These are phyloP conservation scores for Aegithalos caudatus DNA, from an alignment of 2,113 vertebrate genomes.

Conservation along the genomic window DNA sequence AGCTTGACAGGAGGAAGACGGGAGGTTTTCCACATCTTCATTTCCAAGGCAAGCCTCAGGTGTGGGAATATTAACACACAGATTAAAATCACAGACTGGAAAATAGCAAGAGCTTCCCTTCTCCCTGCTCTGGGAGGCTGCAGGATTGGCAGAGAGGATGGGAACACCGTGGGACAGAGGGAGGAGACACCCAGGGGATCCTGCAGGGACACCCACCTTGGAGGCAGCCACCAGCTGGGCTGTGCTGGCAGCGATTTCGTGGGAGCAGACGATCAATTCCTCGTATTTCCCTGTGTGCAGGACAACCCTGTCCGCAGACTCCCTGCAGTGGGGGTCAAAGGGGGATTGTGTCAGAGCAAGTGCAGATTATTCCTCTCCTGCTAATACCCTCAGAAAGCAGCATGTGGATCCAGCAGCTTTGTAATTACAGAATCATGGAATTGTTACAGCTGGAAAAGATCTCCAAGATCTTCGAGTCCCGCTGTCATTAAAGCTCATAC, in stretches of 20 bases:
- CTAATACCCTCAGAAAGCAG: neutral
- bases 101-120: neutral
- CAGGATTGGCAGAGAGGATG: neutral
- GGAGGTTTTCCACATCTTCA: neutral
- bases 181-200: neutral
- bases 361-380: neutral
- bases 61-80: neutral
- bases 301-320: slow-evolving; percentile 93
- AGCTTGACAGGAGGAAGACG: neutral
- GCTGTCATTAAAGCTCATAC: neutral
- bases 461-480: neutral
- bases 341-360: neutral
- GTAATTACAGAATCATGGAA: neutral
- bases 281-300: slow-evolving; percentile 93
- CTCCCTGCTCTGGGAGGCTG: neutral
- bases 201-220: slow-evolving; percentile 77
- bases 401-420: neutral
- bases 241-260: slow-evolving; percentile 94
- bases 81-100: neutral
- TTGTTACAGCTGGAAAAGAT: neutral
- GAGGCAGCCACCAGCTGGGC: slow-evolving; percentile 97
- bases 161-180: rapidly evolving
- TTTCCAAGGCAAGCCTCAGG: neutral
- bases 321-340: slow-evolving; percentile 63
- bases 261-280: slow-evolving; percentile 94